These are phyloP conservation scores for Rhinogobio ventralis DNA, from an alignment of 2,797 vertebrate species.

Conservation along the genomic window DNA sequence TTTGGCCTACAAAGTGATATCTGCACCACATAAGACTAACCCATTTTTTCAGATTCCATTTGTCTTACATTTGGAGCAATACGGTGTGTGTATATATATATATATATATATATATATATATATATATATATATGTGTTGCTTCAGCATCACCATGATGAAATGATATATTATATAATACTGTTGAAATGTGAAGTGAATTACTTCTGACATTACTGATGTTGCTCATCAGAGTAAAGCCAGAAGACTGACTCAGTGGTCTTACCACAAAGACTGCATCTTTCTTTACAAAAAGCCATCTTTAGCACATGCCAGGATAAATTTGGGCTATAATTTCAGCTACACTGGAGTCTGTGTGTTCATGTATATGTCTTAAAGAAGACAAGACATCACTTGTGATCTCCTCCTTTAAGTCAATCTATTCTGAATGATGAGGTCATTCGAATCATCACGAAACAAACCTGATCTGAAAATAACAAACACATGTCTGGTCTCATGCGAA, in stretches of 20 bases:
- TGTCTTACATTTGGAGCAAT: no score
- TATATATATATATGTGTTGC: no score
- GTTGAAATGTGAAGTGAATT: slow-evolving; percentile 4
- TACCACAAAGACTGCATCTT: background rate
- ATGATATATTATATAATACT: background rate
- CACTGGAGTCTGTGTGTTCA: background rate
- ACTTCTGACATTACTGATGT: background rate
- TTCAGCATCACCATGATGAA: background rate
- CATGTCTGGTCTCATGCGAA: slow-evolving; percentile 52
- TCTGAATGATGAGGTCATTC: slow-evolving; percentile 56
- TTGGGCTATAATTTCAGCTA: background rate
- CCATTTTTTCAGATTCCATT: no score
- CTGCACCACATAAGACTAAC: no score
- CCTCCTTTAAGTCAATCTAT: slow-evolving; percentile 38
- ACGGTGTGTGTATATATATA: no score
- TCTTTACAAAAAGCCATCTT: slow-evolving; percentile 1
- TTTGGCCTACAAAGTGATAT: no score
- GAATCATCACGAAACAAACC: slow-evolving; percentile 45
- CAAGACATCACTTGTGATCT: slow-evolving; percentile 44
- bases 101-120: no score
- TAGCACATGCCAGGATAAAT: background rate
- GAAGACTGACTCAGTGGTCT: background rate
- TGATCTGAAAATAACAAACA: slow-evolving; percentile 60
- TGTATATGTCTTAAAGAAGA: background rate
- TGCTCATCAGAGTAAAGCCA: slow-evolving; percentile 7